Base-by-base conservation (phyloP, 2,113 vertebrate species). In the Clarias macrocephalus region DNA sequence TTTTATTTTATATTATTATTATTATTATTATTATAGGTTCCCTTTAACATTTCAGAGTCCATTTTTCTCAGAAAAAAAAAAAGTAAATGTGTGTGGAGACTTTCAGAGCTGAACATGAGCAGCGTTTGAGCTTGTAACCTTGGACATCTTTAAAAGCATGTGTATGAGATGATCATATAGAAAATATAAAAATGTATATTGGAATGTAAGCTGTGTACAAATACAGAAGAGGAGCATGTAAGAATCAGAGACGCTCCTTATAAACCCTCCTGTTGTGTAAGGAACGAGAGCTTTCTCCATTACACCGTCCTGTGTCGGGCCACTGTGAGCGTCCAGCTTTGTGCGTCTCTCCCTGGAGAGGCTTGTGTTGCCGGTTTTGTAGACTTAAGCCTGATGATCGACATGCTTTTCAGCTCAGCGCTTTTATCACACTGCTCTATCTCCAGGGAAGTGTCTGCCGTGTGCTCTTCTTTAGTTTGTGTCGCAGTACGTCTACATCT, bases 31-130 rank as follows among this genome's bases (percentile, higher is more conserved):
- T 77, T 75, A 80, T 80, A 15, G 42, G 56, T 87, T 60, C 62
- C 65, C 56, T 68, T 75, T 76, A 52, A 88, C 68, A 68, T 76
- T 70, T 81, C 80, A 84, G 15, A 37, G 57, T 79, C 56, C 75
- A 37, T 11, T 63, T 62, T 72, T 62, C 77, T 81, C 30, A 52
- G 21, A 65, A 21, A 28, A n/a, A 21, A 6, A 65, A 63, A 30
- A 54, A 54, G 57, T 48, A 48, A 83, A 56, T 23, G 63, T 63
- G 59, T 85, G 30, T 16, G 10, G 54, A 11, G 73, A 85, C n/a
- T 21, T 37, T 3, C n/a, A 18, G 13, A 85, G 30, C 73, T 28
- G 5, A 56, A n/a, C 48, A 77, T 16, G 42, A 77, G 23, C 12
- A 5, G 25, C 25, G 42, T 76, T n/a, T 76, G 73, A 52, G 73